These are phyloP conservation scores for Scortum barcoo DNA, from an alignment of 2,113 vertebrate species.

Conservation along the genomic window DNA sequence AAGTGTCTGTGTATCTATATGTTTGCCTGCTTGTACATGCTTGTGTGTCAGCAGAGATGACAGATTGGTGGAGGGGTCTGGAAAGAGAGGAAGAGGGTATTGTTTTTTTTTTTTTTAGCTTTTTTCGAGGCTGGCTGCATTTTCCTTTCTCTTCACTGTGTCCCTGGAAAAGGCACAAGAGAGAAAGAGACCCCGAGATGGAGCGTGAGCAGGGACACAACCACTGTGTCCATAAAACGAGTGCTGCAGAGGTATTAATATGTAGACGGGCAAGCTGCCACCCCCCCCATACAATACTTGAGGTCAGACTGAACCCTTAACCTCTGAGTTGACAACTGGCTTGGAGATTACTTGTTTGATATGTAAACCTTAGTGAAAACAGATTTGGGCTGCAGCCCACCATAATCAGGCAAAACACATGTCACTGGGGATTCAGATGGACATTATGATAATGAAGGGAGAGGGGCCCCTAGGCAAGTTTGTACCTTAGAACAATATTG, in stretches of 20 bases:
- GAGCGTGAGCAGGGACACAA: conserved; percentile 21
- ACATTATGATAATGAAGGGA: conserved; percentile 18
- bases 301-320: conserved; percentile 54
- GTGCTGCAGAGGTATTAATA: conserved; percentile 37
- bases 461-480: neutral
- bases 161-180: conserved; percentile 58
- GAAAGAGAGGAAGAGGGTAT: conserved; percentile 13
- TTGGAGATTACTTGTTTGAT: conserved; percentile 50
- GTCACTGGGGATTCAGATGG: conserved; percentile 17
- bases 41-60: conserved; percentile 43
- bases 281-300: conserved; percentile 16
- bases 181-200: conserved; percentile 6
- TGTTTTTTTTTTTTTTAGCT: conserved; percentile 44
- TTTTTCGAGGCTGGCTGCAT: conserved; percentile 48
- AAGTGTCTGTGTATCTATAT: conserved; percentile 39
- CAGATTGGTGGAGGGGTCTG: conserved; percentile 21
- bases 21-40: conserved; percentile 34
- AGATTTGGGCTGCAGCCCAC: conserved; percentile 12
- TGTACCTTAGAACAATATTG: conserved; percentile 1
- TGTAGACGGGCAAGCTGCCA: conserved; percentile 29
- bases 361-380: conserved; percentile 40
- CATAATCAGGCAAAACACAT: conserved; percentile 23
- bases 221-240: conserved; percentile 32
- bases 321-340: conserved; percentile 20
- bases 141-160: conserved; percentile 12